Base-by-base conservation (phyloP, 1,140 invertebrate species). In the Luehdorfia chinensis region DNA sequence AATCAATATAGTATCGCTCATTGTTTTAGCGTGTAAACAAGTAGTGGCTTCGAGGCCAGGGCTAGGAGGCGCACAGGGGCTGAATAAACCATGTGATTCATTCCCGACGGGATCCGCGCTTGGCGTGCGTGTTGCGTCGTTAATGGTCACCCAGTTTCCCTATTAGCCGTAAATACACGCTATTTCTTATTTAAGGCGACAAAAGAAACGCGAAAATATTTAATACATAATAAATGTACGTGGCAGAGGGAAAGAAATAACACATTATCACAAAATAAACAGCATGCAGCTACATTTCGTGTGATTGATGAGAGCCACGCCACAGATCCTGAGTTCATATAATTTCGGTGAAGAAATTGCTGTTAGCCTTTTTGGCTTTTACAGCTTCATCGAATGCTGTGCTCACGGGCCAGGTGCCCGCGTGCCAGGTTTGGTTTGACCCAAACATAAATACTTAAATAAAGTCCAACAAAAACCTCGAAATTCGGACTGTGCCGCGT, bases 51-150 rank as follows among this genome's bases (percentile, higher is more conserved):
- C 2, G 8, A 37, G n/a, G 18, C 15, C 5, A 11, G 16, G 8
- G 11, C n/a, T 23, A 23, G 11, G n/a, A n/a, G n/a, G 9, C 12
- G 9, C 8, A 6, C 21, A 39, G 13, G 45, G 32, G 32, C 43
- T 62, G 60, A 59, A 63, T 63, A 59, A 63, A 48, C 51, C 52
- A 63, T 59, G 56, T 44, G 56, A 39, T 41, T 37, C 30, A 36
- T 62, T 45, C 51, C 59, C 50, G 19, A 45, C 31, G 12, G 41
- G 31, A 15, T n/a, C n/a, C 27, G 34, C 14, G 23, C 41, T 16
- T 18, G 16, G n/a, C 16, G 15, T 19, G 33, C 33, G 15, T 34
- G 15, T 5, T 16, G 15, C 15, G 9, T 45, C 7, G 14, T 52
- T 61, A 55, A 63, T 55, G 45, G 55, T 52, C 55, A 28, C 45